phyloP scores from a whole-genome alignment of 2,113 vertebrate species.

The Pithys albifrons region DNA sequence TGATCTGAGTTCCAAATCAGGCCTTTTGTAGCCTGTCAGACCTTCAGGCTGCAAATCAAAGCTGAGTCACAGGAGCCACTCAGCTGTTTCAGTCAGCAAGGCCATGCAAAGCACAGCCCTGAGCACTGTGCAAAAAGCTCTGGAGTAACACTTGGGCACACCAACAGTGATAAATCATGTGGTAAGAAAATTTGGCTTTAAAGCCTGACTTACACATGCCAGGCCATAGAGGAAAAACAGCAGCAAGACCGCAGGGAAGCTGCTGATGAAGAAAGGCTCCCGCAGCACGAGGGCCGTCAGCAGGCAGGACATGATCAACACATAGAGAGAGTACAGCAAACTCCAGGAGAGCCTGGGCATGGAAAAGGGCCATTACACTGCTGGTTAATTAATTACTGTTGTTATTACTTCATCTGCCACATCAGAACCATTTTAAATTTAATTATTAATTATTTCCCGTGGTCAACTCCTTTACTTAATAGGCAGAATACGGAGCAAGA shows the following conservation, averaged over 20 bases:
- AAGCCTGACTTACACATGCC: constrained; percentile 67
- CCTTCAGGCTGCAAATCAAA: background rate
- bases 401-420: background rate
- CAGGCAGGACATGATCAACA: constrained; percentile 50
- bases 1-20: background rate
- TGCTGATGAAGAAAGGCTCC: background rate
- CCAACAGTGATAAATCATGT: accelerated
- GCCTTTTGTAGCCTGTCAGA: background rate
- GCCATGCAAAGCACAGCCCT: background rate
- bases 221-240: constrained; percentile 70
- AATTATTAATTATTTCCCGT: background rate
- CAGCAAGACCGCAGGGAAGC: constrained; percentile 17
- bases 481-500: background rate
- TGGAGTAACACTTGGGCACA: background rate
- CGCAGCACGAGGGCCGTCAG: background rate
- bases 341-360: constrained; percentile 72
- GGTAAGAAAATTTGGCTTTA: background rate
- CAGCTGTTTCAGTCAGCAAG: background rate
- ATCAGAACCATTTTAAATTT: background rate
- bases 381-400: too few species aligned
- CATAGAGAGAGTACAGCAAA: constrained; percentile 44
- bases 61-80: background rate
- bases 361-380: background rate
- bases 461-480: background rate
- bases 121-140: background rate